Conservation (phyloP, 2,113 vertebrate genomes). For the Pithys albifrons region DNA sequence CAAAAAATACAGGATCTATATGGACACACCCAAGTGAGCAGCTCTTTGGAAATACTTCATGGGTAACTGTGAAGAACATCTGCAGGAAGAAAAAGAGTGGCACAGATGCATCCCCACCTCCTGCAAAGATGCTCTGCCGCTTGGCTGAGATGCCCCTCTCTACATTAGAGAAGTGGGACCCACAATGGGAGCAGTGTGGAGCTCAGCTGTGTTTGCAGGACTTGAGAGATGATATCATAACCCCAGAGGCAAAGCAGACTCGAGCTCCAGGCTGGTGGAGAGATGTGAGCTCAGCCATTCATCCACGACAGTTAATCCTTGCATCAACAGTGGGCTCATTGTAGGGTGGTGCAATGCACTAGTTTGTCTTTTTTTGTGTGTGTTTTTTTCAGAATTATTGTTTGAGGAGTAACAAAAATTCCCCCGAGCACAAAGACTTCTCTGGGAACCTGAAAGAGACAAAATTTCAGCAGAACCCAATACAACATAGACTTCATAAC, state of each 20-base stretch:
- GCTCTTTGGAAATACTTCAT: not conserved
- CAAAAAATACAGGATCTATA: not conserved
- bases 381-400: not conserved
- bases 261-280: slow-evolving; percentile 15
- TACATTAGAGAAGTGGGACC: not conserved
- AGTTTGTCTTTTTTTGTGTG: not conserved
- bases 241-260: slow-evolving; percentile 47
- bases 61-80: not conserved
- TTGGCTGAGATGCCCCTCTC: not conserved
- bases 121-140: not conserved
- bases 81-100: not conserved
- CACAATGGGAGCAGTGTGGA: slow-evolving; percentile 73
- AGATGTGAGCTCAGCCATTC: slow-evolving; percentile 66
- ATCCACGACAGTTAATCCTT: not conserved
- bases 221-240: slow-evolving; percentile 76
- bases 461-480: not conserved
- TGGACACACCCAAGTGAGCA: fast-evolving
- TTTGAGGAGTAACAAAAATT: slow-evolving; percentile 21
- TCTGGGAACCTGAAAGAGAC: slow-evolving; percentile 5
- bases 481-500: not conserved
- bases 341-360: slow-evolving; percentile 52
- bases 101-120: not conserved
- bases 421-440: not conserved
- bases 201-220: slow-evolving; percentile 66
- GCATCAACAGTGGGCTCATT: slow-evolving; percentile 56